These are phyloP conservation scores for Minunthozetes semirufus DNA, from an alignment of 2,888 invertebrate species.

Conservation along the genomic window DNA sequence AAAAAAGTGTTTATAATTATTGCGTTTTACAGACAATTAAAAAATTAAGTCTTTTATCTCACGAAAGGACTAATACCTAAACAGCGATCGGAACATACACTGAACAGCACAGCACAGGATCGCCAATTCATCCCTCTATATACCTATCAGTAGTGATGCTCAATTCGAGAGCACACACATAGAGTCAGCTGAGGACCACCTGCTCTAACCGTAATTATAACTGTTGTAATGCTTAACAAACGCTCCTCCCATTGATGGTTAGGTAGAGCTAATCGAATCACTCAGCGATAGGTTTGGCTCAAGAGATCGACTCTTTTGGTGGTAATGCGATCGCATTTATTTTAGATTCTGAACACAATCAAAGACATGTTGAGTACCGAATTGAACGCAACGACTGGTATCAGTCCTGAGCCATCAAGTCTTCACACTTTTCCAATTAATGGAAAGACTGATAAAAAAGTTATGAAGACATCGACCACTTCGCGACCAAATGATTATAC, in stretches of 20 bases:
- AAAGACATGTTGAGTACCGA: conserved; percentile 11
- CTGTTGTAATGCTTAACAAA: conserved; percentile 15
- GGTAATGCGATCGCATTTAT: conserved; percentile 4
- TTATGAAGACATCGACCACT: neutral
- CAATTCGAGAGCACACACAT: neutral
- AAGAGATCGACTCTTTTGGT: neutral
- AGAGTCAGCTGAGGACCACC: conserved; percentile 12
- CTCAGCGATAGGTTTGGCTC: neutral
- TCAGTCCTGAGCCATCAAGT: neutral
- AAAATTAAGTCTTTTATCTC: neutral
- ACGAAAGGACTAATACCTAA: neutral
- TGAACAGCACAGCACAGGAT: neutral
- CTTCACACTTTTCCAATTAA: neutral
- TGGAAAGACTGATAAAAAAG: neutral
- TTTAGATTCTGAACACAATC: neutral
- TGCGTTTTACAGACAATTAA: neutral
- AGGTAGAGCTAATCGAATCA: conserved; percentile 12
- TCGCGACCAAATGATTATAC: conserved; percentile 5
- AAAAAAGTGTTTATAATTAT: neutral
- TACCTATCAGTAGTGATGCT: neutral
- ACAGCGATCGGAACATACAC: neutral
- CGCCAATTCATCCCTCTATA: neutral
- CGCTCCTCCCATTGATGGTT: conserved; percentile 8
- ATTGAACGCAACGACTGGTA: neutral
- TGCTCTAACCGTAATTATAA: conserved; percentile 11